Conservation (phyloP, 2,113 vertebrate genomes). For the Nesoenas mayeri region DNA sequence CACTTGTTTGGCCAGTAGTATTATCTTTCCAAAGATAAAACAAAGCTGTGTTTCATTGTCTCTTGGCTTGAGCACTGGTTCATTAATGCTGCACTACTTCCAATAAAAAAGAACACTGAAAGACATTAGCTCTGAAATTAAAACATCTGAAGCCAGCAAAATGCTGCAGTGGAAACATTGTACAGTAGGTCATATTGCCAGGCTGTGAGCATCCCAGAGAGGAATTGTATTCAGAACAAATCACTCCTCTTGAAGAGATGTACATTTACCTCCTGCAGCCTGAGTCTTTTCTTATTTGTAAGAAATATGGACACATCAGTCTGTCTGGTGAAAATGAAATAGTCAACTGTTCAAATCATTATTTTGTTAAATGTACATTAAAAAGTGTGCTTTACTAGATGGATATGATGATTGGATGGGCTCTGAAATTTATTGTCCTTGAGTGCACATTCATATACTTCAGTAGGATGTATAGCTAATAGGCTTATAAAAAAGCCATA, state of each 20-base stretch:
- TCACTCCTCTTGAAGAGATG: background rate
- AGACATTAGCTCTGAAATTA: conserved; percentile 48
- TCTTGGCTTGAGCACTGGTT: background rate
- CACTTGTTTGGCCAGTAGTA: background rate
- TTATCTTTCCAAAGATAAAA: conserved; percentile 6
- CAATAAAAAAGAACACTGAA: conserved; percentile 33
- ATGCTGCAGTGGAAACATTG: background rate
- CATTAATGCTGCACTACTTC: conserved; percentile 2
- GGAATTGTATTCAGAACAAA: conserved; percentile 20
- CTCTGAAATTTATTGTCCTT: conserved; percentile 41
- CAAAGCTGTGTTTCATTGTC: background rate
- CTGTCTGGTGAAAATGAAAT: conserved; percentile 34
- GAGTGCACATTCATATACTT: background rate
- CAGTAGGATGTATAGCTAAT: conserved; percentile 15
- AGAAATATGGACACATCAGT: conserved; percentile 29
- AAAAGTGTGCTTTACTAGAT: conserved; percentile 24
- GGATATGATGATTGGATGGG: background rate
- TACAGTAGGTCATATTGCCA: background rate
- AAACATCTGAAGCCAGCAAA: conserved; percentile 22
- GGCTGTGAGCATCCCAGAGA: background rate
- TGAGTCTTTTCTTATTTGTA: conserved; percentile 24
- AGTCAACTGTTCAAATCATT: conserved; percentile 39
- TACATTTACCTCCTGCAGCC: background rate
- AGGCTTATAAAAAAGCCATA: conserved; percentile 35
- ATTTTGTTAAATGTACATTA: conserved; percentile 42